Percentiles rank a stretch among this genome's conserved stretches.
These are phyloP conservation scores for Idaea dimidiata DNA, from an alignment of 2,888 invertebrate species.

Conservation along the genomic window DNA sequence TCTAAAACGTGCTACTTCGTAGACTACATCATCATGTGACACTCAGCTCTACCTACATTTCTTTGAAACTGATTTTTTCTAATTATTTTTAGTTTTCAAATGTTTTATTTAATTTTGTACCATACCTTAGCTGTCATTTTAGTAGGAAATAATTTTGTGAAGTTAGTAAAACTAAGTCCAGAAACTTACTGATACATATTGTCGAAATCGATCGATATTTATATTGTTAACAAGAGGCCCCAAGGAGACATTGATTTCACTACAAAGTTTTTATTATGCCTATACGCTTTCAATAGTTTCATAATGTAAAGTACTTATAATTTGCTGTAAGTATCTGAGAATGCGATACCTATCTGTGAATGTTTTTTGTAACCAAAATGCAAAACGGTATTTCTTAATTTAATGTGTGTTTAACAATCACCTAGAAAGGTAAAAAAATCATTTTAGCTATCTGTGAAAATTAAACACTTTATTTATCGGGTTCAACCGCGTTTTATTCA, in stretches of 20 bases:
- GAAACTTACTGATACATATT: constrained; percentile 31
- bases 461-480: too few relatives aligned
- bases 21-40: too few relatives aligned
- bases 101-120: constrained; percentile 7
- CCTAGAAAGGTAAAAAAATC: neutral
- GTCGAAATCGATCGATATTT: constrained; percentile 27
- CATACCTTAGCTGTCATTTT: constrained; percentile 25
- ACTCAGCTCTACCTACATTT: too few relatives aligned
- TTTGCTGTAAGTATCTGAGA: constrained; percentile 12
- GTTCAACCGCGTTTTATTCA: too few relatives aligned
- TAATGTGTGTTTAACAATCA: neutral
- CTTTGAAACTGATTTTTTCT: too few relatives aligned
- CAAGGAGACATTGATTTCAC: constrained; percentile 35
- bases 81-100: too few relatives aligned
- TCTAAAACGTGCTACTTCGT: too few relatives aligned
- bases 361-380: neutral
- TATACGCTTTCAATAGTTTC: constrained; percentile 21
- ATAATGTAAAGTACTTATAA: constrained; percentile 13
- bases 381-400: neutral
- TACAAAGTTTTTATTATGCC: constrained; percentile 23
- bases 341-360: constrained; percentile 5
- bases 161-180: constrained; percentile 18
- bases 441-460: too few relatives aligned
- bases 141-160: constrained; percentile 10
- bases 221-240: constrained; percentile 29